Percentiles rank a stretch among this genome's conserved stretches.
phyloP scores from a whole-genome alignment of 2,113 vertebrate species.

The Toxotes chatareus region DNA sequence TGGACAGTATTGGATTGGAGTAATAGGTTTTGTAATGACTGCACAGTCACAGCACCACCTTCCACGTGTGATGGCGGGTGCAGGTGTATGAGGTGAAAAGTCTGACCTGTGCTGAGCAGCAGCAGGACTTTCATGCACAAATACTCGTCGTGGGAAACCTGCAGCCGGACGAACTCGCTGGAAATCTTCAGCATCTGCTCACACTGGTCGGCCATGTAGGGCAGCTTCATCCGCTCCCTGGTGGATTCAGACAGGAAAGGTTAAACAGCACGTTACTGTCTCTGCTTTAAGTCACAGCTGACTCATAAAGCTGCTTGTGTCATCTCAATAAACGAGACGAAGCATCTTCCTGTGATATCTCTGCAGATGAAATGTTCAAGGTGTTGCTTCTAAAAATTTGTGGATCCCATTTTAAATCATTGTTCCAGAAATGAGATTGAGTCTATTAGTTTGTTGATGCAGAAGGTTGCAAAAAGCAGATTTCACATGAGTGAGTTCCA shows the following conservation, averaged over 20 bases:
- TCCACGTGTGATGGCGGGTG: neutral
- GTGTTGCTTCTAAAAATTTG: constrained; percentile 9
- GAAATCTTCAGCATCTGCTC: constrained; percentile 96
- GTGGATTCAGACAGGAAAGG: constrained; percentile 3
- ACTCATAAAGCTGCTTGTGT: constrained; percentile 5
- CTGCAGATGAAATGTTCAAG: constrained; percentile 16
- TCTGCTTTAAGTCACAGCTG: neutral
- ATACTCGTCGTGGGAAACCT: constrained; percentile 97
- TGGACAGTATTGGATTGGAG: constrained; percentile 9
- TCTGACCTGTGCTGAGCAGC: constrained; percentile 95
- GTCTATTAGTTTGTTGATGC: constrained; percentile 9
- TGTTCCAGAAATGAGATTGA: constrained; percentile 19
- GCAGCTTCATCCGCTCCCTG: constrained; percentile 94
- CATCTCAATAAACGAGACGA: neutral
- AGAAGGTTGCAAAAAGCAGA: constrained; percentile 7
- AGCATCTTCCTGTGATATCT: constrained; percentile 1
- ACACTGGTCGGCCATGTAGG: constrained; percentile 95
- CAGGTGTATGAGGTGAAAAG: neutral
- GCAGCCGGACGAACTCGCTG: constrained; percentile 93
- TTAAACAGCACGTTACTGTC: neutral
- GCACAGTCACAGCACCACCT: neutral
- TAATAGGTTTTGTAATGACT: constrained; percentile 26
- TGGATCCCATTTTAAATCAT: constrained; percentile 29
- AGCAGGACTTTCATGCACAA: constrained; percentile 99
- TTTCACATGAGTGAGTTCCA: constrained; percentile 21